Conservation (phyloP, 2,113 vertebrate species). For the Pogona vitticeps region DNA sequence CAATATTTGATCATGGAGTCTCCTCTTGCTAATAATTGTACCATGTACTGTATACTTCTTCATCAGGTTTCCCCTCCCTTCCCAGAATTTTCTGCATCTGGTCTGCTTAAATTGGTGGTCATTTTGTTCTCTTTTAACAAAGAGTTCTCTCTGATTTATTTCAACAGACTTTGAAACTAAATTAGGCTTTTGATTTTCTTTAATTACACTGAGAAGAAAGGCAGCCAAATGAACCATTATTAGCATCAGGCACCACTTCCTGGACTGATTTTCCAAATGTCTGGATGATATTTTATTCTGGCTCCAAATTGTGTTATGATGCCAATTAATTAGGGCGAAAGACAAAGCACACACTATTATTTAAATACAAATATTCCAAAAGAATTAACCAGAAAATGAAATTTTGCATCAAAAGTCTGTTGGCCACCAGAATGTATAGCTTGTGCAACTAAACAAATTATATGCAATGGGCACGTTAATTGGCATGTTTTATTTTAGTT, state of each 20-base stretch:
- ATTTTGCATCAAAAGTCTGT: neutral
- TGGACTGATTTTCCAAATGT: neutral
- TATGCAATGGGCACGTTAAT: neutral
- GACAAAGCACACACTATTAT: neutral
- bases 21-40: neutral
- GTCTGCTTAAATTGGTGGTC: neutral
- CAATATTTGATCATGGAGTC: neutral
- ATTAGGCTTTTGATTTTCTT: conserved; percentile 22
- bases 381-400: neutral
- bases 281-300: neutral
- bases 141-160: conserved; percentile 6
- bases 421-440: neutral
- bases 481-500: neutral
- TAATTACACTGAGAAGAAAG: conserved; percentile 23
- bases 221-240: neutral
- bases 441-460: neutral
- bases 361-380: conserved; percentile 1
- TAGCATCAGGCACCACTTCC: neutral
- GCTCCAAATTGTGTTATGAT: neutral
- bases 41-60: neutral
- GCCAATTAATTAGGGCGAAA: neutral
- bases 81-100: conserved; percentile 26
- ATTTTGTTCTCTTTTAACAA: conserved; percentile 11
- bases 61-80: neutral
- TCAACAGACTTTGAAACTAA: conserved; percentile 30